Conservation (phyloP, 1,140 invertebrate genomes). For the Potamilus streckersoni region DNA sequence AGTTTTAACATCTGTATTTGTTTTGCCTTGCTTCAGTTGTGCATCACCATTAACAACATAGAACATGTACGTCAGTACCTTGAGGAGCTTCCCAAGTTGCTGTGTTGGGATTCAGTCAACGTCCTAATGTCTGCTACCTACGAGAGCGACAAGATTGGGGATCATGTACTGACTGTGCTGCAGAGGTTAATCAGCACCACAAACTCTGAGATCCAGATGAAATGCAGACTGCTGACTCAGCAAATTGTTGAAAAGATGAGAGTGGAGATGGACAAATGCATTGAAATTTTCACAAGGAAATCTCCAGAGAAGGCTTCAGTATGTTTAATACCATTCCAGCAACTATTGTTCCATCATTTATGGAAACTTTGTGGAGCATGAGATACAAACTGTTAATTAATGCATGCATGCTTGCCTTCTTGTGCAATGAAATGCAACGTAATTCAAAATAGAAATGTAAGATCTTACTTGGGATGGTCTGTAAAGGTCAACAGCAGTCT, state of each 20-base stretch:
- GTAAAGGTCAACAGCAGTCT: no score
- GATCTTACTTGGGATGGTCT: no score
- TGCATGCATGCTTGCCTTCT: no score
- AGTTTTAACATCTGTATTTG: no score
- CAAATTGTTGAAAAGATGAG: constrained; percentile 59
- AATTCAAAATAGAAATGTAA: no score
- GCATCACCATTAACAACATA: constrained; percentile 90
- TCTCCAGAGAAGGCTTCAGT: constrained; percentile 52
- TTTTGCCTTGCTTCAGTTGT: constrained; percentile 75
- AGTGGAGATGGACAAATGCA: constrained; percentile 49
- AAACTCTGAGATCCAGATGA: constrained; percentile 49
- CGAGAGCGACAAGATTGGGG: constrained; percentile 76
- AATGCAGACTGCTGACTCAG: constrained; percentile 42
- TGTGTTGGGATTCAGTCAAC: constrained; percentile 50
- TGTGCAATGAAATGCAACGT: no score
- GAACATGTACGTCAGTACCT: constrained; percentile 91
- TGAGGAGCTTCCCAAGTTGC: constrained; percentile 78
- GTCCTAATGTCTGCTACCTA: constrained; percentile 52
- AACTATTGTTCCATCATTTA: neutral
- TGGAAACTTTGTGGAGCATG: no score
- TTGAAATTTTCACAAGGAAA: constrained; percentile 48
- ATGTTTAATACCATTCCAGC: constrained; percentile 18
- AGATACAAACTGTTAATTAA: no score
- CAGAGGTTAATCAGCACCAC: constrained; percentile 43
- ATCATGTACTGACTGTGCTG: constrained; percentile 66